These are phyloP conservation scores for Sesia bembeciformis DNA, from an alignment of 2,888 invertebrate genomes.

Conservation along the genomic window DNA sequence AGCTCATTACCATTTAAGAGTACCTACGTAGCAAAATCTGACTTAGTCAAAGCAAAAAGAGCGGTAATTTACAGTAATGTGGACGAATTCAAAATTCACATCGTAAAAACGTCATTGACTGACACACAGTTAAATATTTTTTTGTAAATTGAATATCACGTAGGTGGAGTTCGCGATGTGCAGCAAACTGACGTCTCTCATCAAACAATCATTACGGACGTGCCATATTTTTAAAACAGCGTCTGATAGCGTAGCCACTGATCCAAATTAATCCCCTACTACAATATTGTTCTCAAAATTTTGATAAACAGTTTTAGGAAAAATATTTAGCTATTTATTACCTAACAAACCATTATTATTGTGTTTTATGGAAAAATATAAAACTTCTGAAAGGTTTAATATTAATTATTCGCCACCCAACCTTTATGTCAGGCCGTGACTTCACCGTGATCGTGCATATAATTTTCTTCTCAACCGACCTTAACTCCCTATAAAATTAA, in stretches of 20 bases:
- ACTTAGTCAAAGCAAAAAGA: no score
- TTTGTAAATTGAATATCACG: background rate
- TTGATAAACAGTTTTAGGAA: background rate
- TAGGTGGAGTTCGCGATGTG: background rate
- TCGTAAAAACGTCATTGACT: background rate
- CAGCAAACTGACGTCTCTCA: conserved; percentile 32
- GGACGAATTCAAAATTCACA: background rate
- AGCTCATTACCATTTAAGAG: no score
- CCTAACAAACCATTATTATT: conserved; percentile 5
- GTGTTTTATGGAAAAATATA: conserved; percentile 32
- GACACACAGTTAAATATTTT: background rate
- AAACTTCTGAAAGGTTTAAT: conserved; percentile 39
- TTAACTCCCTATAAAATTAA: background rate
- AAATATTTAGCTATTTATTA: background rate
- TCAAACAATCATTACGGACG: conserved; percentile 65
- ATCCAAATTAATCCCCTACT: conserved; percentile 62
- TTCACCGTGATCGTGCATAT: conserved; percentile 67
- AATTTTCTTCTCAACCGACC: conserved; percentile 51
- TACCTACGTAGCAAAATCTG: no score
- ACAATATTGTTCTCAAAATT: conserved; percentile 36
- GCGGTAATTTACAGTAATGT: no score
- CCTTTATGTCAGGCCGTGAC: conserved; percentile 41
- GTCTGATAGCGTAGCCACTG: conserved; percentile 47
- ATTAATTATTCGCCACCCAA: conserved; percentile 52
- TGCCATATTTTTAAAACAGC: conserved; percentile 71